Percentiles rank a stretch among this genome's conserved stretches.
Conservation (phyloP, 2,888 invertebrate species). For the Aricia artaxerxes region DNA sequence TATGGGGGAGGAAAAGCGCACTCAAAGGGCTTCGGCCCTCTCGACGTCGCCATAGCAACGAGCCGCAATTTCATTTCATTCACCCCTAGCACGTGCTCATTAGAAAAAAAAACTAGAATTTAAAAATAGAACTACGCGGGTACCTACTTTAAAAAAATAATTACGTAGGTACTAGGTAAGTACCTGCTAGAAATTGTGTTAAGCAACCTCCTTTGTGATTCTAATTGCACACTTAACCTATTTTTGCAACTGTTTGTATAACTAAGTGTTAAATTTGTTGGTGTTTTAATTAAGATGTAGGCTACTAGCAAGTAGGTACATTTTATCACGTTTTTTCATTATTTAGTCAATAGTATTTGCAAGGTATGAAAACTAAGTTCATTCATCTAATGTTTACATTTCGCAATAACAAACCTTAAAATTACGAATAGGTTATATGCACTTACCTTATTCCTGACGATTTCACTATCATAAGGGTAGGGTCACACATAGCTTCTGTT, state of each 20-base stretch:
- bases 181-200: background rate
- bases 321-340: background rate
- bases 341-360: background rate
- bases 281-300: background rate
- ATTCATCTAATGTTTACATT: constrained; percentile 38
- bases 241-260: constrained; percentile 5
- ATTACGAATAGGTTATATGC: constrained; percentile 34
- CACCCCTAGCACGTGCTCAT: constrained; percentile 52
- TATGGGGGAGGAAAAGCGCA: constrained; percentile 43
- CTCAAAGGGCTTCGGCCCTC: constrained; percentile 67
- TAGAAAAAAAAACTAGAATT: constrained; percentile 33
- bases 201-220: constrained; percentile 13
- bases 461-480: constrained; percentile 72
- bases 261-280: background rate
- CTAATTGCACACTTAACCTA: constrained; percentile 18
- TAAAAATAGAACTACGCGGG: background rate
- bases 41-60: constrained; percentile 68
- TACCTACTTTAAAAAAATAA: background rate
- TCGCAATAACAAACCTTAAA: constrained; percentile 34
- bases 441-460: constrained; percentile 59
- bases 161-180: background rate
- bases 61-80: constrained; percentile 61
- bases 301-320: background rate
- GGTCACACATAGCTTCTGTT: constrained; percentile 65
- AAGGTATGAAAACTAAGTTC: background rate